A percentile compares a stretch with the other conserved stretches of the same genome.
Evolutionary conservation across 35 echinoderm and acorn worm species (phyloP).

Genomic region (Heliocidaris tuberculata): DNA sequence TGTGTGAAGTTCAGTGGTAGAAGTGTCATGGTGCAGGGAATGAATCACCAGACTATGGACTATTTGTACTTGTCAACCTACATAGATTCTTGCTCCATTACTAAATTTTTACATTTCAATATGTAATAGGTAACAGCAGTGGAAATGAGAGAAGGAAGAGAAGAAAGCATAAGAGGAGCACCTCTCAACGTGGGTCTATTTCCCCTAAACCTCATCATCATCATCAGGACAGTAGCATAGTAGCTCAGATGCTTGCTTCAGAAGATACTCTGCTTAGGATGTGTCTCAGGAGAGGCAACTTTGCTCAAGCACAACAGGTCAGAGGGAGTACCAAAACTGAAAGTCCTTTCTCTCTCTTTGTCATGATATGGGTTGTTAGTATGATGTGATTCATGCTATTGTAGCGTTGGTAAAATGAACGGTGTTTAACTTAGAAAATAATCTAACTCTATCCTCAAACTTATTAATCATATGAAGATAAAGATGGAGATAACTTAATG

Average conservation of each 20-base stretch:
- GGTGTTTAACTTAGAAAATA: no score
- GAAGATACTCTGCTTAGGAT: constrained; percentile 87
- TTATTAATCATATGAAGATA: no score
- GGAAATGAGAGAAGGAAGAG: constrained; percentile 49
- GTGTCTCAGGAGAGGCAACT: constrained; percentile 84
- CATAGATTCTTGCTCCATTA: neutral
- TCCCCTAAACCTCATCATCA: neutral
- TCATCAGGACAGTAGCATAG: constrained; percentile 56
- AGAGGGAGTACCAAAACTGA: neutral
- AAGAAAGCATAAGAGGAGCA: constrained; percentile 41
- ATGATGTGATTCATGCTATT: no score
- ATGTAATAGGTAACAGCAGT: constrained; percentile 32
- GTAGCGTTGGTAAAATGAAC: no score
- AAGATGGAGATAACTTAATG: no score
- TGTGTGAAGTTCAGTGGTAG: neutral
- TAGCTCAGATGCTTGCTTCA: constrained; percentile 83
- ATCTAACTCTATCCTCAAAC: no score
- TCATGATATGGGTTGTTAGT: no score
- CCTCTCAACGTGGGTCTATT: constrained; percentile 30
- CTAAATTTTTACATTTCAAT: neutral
- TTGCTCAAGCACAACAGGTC: constrained; percentile 86
- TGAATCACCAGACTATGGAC: neutral
- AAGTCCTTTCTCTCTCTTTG: no score
- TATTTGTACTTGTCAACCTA: neutral
- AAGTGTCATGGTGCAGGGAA: neutral